Base-by-base conservation (phyloP, 2,797 vertebrate genomes). In the Cynopterus sphinx region DNA sequence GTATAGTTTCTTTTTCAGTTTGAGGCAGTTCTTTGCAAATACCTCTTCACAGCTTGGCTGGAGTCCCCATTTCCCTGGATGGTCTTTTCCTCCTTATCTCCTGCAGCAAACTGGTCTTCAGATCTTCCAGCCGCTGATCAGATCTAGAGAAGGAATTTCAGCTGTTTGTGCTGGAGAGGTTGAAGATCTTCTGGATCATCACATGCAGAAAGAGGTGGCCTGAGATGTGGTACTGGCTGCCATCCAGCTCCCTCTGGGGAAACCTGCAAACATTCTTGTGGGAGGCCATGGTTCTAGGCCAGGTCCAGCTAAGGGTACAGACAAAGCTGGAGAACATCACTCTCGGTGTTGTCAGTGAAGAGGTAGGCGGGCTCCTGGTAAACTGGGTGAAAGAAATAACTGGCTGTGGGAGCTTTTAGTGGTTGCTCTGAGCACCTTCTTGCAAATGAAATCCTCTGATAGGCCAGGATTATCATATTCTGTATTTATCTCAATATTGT, bases 181-280 rank as follows among this genome's bases (percentile, higher is more conserved):
- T 81, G 77, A 97, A 97, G 74, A 97, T 96, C 6, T 96, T 70
- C 70, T 96, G 92, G 79, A 97, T 88, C 74, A 97, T 96, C 36
- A 96, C 93, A 79, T 96, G 97, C 86, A 97, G 51, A 22, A 92
- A 79, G 16, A 49, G 53, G 74, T 92, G 11, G 95, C 28, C 70
- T 51, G 2, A 8, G 95, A 95, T 43, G 92, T 97, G 57, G n/a
- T 53, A 46, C 49, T 96, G 81, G 11, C 41, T 79, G 53, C 68
- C 33, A 31, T 68, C 85, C 57, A 92, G 77, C 77, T 97, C 39
- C 24, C 84, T 77, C 0, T 13, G 2, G 88, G 96, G 96, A 95
- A 97, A 98, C 26, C 68, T 94, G 93, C 97, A 98, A 83, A 83
- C 57, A 3, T 2, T 96, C 93, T 94, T 96, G 51, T 97, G 43